phyloP scores from a whole-genome alignment of 2,113 vertebrate genomes.

The Melanotaenia duboulayi region DNA sequence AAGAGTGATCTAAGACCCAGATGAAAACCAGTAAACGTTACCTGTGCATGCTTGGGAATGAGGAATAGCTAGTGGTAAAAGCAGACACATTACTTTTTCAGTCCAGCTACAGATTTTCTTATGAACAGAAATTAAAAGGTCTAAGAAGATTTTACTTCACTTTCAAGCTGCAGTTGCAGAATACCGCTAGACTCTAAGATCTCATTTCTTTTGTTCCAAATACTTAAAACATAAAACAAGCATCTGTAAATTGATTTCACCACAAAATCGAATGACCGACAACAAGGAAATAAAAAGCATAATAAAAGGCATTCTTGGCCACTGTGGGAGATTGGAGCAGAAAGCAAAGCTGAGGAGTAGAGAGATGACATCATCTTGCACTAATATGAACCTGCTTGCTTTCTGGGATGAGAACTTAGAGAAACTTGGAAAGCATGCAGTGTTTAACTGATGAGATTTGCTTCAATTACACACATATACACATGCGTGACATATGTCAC shows the following conservation, averaged over 20 bases:
- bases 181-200: neutral
- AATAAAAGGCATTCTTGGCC: slow-evolving; percentile 39
- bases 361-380: slow-evolving; percentile 67
- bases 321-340: slow-evolving; percentile 28
- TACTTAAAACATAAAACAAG: slow-evolving; percentile 7
- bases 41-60: slow-evolving; percentile 5
- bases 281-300: slow-evolving; percentile 4
- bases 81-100: slow-evolving; percentile 3
- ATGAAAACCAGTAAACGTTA: slow-evolving; percentile 46
- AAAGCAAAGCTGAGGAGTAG: slow-evolving; percentile 44
- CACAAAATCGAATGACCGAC: slow-evolving; percentile 14
- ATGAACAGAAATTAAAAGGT: slow-evolving; percentile 9
- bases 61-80: neutral
- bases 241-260: slow-evolving; percentile 15
- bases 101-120: slow-evolving; percentile 11
- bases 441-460: slow-evolving; percentile 45
- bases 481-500: neutral
- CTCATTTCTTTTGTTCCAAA: slow-evolving; percentile 19
- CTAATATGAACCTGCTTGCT: slow-evolving; percentile 65
- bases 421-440: slow-evolving; percentile 34
- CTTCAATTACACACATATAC: slow-evolving; percentile 27
- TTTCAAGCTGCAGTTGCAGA: slow-evolving; percentile 17
- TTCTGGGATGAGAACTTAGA: slow-evolving; percentile 50
- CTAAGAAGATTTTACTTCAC: slow-evolving; percentile 7
- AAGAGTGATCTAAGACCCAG: slow-evolving; percentile 33